Base-by-base conservation (phyloP, 2,797 vertebrate species). In the Selene dorsalis region DNA sequence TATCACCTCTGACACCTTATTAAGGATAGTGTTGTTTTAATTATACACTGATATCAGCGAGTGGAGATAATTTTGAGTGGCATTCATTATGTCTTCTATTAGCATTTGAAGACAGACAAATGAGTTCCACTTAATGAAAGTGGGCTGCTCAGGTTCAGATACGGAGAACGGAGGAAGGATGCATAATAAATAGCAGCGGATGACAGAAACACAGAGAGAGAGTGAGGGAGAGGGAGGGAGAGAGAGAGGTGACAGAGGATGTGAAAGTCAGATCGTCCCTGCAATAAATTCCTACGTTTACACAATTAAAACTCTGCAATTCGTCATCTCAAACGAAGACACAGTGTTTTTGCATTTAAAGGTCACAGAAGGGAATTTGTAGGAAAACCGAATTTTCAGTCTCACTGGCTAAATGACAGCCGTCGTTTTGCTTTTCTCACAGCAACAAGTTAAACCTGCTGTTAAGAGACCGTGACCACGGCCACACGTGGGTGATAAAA, bases 1-100 rank as follows among this genome's bases (percentile, higher is more conserved):
- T 90, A 85, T 93, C 90, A 90, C 83, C 91, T 82, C 84, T 86
- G 88, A 83, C 85, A 84, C 84, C 80, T 88, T 77, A 92, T 90
- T 91, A 91, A 89, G 82, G 84, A 77, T 85, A 77, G 80, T 86
- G 84, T 88, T 90, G 88, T 92, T 92, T 91, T 92, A 93, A 94
- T 93, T 92, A 87, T 68, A 78, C 66, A 55, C 80, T 70, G 79
- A 89, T 91, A 93, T 90, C 86, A 86, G 79, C 6, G 10, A 62
- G 66, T 3, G 64, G 73, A 84, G 89, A 86, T 88, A 70, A 86
- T 58, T 88, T 80, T 92, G 89, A 93, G 87, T 90, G 91, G 84
- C 90, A 81, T 86, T 84, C 75, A 85, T 90, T 84, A 79, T 86
- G 82, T 84, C 55, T 65, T 69, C 65, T 66, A 85, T 92, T 87